Conservation (phyloP, 2,888 invertebrate genomes). For the Drepanosiphum platanoidis region DNA sequence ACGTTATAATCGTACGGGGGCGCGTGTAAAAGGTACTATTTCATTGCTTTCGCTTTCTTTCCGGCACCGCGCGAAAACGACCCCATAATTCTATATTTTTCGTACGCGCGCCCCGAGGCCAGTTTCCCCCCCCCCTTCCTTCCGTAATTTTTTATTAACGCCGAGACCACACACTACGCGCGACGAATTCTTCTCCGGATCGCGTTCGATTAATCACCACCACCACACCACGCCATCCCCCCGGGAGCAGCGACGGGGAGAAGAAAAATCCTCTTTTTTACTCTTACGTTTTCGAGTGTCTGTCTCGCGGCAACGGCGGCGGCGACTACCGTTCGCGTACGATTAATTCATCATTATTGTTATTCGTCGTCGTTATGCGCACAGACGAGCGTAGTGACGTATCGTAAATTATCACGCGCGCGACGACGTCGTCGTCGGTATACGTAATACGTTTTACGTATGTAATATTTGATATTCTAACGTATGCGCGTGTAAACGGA, state of each 20-base stretch:
- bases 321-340: conserved; percentile 36
- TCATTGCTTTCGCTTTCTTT: conserved; percentile 25
- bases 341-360: not conserved
- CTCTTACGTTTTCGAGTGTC: not conserved
- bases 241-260: not conserved
- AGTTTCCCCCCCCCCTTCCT: too few relatives aligned
- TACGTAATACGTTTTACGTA: not conserved
- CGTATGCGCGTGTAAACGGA: not conserved
- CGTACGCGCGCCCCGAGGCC: not conserved
- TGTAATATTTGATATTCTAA: not conserved
- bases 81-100: not conserved
- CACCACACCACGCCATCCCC: not conserved
- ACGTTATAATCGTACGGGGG: not conserved
- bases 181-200: conserved; percentile 56
- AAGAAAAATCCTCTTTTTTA: conserved; percentile 19
- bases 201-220: conserved; percentile 56
- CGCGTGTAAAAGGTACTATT: too few relatives aligned
- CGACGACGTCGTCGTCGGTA: not conserved
- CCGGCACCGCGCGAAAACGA: not conserved
- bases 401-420: not conserved
- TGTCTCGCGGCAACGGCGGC: not conserved
- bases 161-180: conserved; percentile 54
- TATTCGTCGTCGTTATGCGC: not conserved
- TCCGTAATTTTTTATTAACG: too few relatives aligned
- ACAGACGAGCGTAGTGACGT: not conserved